Base-by-base conservation (phyloP, 1,140 invertebrate species). In the Acromyrmex echinatior region DNA sequence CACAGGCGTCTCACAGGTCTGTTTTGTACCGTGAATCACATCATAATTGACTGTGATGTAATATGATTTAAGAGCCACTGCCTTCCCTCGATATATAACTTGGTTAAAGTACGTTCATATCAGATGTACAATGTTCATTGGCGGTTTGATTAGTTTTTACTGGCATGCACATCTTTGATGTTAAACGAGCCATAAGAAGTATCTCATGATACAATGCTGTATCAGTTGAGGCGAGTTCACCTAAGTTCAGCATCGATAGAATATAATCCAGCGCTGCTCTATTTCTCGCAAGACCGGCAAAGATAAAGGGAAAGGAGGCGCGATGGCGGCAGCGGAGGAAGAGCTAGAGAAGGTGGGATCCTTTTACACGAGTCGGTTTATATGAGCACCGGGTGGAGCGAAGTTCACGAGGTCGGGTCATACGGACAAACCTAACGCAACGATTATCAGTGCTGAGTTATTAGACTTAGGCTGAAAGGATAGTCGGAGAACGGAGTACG, bases 371-470 rank as follows among this genome's bases (percentile, higher is more conserved):
- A 91, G 82, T 88, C 90, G 88, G n/a, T 78, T 91, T 92, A 91
- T 87, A 92, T 80, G 91, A 92, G 91, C 82, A 91, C 62, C 62
- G 49, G 86, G 65, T 89, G 92, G 90, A 90, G 70, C 88, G 79
- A 79, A 91, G 94, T 94, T 94, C 93, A 95, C 91, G 91, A 92
- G 93, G 93, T 93, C 94, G 92, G 93, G 93, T 94, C 93, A 92
- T 90, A 90, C 76, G 63, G 87, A 71, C 78, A 88, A 90, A 92
- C 68, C 79, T 91, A 90, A 92, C 88, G 90, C 90, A 88, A 90
- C 88, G 85, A 89, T 92, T 91, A 90, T 92, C 91, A 45, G 74
- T 21, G 80, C 70, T 74, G 80, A 84, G 39, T 74, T 84, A 31
- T 84, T 76, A 70, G 21, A 51, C 63, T 84, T 21, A 53, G 49